These are phyloP conservation scores for Tachuris rubrigastra DNA, from an alignment of 2,113 vertebrate genomes.

Conservation along the genomic window DNA sequence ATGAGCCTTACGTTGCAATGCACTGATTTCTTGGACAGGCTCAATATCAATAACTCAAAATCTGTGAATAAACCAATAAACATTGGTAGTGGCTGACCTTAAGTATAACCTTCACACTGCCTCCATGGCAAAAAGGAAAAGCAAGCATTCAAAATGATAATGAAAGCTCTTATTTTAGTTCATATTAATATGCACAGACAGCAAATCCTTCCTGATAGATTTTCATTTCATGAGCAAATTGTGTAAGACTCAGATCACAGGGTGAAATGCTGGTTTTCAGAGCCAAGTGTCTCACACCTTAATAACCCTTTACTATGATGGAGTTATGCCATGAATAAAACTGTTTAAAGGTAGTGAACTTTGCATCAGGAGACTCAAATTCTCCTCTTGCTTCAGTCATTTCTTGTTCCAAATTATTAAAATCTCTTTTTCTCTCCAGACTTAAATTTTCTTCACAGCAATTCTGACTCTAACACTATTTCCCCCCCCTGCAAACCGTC, in stretches of 20 bases:
- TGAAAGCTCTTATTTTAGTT: slow-evolving; percentile 14
- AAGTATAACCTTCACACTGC: slow-evolving; percentile 43
- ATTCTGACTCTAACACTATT: not conserved
- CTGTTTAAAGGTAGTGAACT: not conserved
- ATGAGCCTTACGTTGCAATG: slow-evolving; percentile 11
- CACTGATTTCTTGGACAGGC: slow-evolving; percentile 47
- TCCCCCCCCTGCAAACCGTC: accelerated
- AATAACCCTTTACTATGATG: not conserved
- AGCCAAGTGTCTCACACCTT: not conserved
- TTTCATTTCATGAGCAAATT: slow-evolving; percentile 42
- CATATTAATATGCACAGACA: slow-evolving; percentile 48
- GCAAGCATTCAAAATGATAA: not conserved
- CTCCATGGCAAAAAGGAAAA: slow-evolving; percentile 30
- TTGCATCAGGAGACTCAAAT: not conserved
- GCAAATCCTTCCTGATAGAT: slow-evolving; percentile 27
- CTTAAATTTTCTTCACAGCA: not conserved
- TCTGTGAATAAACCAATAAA: slow-evolving; percentile 36
- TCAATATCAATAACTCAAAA: slow-evolving; percentile 49
- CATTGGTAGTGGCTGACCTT: slow-evolving; percentile 4
- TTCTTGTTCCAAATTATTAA: not conserved
- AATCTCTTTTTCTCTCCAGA: not conserved
- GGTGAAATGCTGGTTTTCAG: not conserved
- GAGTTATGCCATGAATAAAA: not conserved
- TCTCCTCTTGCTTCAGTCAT: not conserved
- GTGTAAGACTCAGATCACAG: slow-evolving; percentile 4